These are phyloP conservation scores for Upupa epops DNA, from an alignment of 2,113 vertebrate species.

Conservation along the genomic window DNA sequence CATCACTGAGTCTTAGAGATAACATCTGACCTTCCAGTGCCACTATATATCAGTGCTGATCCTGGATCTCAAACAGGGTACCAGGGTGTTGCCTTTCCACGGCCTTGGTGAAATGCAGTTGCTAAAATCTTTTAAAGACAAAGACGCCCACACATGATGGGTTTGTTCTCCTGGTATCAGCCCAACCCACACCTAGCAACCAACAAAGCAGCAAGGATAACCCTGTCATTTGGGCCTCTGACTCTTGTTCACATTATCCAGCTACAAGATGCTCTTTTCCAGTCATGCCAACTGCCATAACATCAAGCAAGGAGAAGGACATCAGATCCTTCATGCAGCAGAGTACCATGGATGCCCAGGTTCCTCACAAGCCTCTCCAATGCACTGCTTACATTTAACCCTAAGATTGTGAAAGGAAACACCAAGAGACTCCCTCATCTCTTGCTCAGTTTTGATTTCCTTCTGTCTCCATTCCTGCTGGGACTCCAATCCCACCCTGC, in stretches of 20 bases:
- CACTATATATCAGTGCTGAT: background rate
- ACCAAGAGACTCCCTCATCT: background rate
- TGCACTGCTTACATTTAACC: background rate
- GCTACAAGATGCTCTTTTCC: background rate
- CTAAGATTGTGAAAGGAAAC: background rate
- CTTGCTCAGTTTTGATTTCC: background rate
- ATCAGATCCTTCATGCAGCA: background rate
- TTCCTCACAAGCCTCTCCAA: background rate
- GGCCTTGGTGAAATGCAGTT: background rate
- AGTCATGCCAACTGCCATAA: background rate
- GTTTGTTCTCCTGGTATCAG: background rate
- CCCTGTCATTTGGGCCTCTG: fast-evolving
- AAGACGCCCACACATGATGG: background rate
- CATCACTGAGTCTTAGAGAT: background rate
- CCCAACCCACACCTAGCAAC: background rate
- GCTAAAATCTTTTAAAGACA: background rate
- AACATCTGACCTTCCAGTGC: background rate
- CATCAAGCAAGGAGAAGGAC: background rate
- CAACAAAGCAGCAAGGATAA: fast-evolving
- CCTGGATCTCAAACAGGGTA: background rate
- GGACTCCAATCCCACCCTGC: background rate
- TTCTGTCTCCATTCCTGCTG: background rate
- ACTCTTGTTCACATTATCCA: background rate
- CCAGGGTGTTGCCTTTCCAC: background rate
- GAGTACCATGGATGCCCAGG: background rate